Evolutionary conservation across 2,888 invertebrate species (phyloP).

Genomic region (Antheraea assamensis): DNA sequence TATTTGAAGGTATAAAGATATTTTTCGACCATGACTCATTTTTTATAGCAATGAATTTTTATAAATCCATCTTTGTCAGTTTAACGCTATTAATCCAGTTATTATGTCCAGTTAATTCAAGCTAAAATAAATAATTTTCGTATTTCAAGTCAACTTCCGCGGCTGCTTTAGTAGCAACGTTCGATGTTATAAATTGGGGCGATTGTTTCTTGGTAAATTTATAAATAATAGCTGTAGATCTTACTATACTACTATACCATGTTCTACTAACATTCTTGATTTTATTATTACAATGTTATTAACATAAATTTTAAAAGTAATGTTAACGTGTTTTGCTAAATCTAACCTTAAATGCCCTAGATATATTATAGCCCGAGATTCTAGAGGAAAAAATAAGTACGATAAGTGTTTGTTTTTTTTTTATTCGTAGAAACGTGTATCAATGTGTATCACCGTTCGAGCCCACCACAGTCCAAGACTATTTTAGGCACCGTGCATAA

Average conservation of each 20-base stretch:
- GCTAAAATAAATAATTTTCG: not conserved
- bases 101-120: not conserved
- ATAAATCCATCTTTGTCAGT: not conserved
- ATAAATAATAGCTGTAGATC: not conserved
- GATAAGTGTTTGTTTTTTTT: conserved; percentile 19
- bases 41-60: not conserved
- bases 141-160: not conserved
- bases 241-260: no score
- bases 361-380: not conserved
- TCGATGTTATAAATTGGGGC: not conserved
- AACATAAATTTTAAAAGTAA: not conserved
- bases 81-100: conserved; percentile 27
- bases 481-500: conserved; percentile 72
- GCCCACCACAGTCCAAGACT: conserved; percentile 50
- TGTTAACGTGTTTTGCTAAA: no score
- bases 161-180: not conserved
- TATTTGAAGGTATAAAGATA: not conserved
- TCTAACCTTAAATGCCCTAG: no score
- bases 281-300: not conserved
- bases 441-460: conserved; percentile 47
- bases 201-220: not conserved
- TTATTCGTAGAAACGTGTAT: conserved; percentile 55
- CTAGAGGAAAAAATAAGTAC: not conserved
- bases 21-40: not conserved
- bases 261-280: no score